A percentile compares a stretch with the other conserved stretches of the same genome.
These are phyloP conservation scores for Rallus crepitans DNA, from an alignment of 2,797 vertebrate species.

Conservation along the genomic window DNA sequence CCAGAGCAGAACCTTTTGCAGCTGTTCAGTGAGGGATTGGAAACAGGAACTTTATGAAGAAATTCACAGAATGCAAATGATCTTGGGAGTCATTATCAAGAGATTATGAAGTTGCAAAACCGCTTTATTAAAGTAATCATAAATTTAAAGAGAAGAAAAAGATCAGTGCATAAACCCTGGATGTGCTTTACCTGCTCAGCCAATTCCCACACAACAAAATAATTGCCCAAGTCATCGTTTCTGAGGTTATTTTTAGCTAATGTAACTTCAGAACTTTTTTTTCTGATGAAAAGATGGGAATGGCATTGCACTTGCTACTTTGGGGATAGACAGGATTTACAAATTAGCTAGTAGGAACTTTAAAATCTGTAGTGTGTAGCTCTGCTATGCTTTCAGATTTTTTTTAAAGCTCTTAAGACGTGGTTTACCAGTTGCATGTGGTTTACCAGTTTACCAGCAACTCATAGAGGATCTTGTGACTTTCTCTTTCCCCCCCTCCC, in stretches of 20 bases:
- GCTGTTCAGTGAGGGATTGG: not conserved
- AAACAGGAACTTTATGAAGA: not conserved
- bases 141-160: not conserved
- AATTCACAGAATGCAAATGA: not conserved
- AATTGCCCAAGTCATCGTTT: not conserved
- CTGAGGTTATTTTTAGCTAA: not conserved
- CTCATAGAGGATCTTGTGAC: not conserved
- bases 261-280: not conserved
- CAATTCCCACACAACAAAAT: not conserved
- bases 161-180: not conserved
- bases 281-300: not conserved
- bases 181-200: conserved; percentile 1
- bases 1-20: not conserved
- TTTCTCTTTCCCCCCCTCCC: not conserved
- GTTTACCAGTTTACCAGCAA: not conserved
- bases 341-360: not conserved
- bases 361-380: not conserved
- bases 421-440: not conserved
- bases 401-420: not conserved
- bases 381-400: not conserved
- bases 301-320: not conserved
- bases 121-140: not conserved
- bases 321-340: not conserved
- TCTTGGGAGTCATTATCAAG: not conserved
- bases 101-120: not conserved